A percentile compares a stretch with the other conserved stretches of the same genome.
Evolutionary conservation across 2,113 vertebrate genomes (phyloP).

Genomic region (Pampusana beccarii): DNA sequence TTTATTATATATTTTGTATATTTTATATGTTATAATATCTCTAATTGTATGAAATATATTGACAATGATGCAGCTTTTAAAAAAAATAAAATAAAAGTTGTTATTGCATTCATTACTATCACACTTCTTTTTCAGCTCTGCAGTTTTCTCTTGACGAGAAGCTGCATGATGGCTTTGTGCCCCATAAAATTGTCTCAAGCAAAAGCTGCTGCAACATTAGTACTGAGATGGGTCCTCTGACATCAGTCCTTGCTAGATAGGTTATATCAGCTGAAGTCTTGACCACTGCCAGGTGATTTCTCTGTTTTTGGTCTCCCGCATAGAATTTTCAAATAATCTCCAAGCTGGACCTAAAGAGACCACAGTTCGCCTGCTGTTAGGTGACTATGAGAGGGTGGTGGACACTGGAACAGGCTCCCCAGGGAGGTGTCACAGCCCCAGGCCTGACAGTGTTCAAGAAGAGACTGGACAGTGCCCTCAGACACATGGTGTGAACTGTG

Average conservation of each 20-base stretch:
- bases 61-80: not conserved
- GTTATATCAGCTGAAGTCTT: constrained; percentile 60
- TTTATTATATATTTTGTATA: too few relatives aligned
- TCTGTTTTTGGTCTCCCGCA: constrained; percentile 34
- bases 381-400: not conserved
- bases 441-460: too few relatives aligned
- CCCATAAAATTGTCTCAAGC: constrained; percentile 18
- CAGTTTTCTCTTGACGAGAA: constrained; percentile 7
- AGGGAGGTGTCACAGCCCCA: too few relatives aligned
- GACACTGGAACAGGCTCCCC: too few relatives aligned
- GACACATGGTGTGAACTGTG: too few relatives aligned
- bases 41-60: not conserved
- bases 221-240: constrained; percentile 15
- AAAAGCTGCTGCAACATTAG: constrained; percentile 51
- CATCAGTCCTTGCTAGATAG: constrained; percentile 57
- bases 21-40: not conserved
- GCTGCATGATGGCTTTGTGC: constrained; percentile 4
- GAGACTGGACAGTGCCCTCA: too few relatives aligned
- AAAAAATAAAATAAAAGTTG: not conserved
- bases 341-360: constrained; percentile 39
- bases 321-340: constrained; percentile 66
- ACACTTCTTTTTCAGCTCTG: constrained; percentile 42
- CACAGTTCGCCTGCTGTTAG: constrained; percentile 39
- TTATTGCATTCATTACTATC: not conserved
- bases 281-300: not conserved